Evolutionary conservation across 2,888 invertebrate genomes (phyloP), one percentile per base, ranked within the genome.

Genomic region (Coelopa pilipes): DNA sequence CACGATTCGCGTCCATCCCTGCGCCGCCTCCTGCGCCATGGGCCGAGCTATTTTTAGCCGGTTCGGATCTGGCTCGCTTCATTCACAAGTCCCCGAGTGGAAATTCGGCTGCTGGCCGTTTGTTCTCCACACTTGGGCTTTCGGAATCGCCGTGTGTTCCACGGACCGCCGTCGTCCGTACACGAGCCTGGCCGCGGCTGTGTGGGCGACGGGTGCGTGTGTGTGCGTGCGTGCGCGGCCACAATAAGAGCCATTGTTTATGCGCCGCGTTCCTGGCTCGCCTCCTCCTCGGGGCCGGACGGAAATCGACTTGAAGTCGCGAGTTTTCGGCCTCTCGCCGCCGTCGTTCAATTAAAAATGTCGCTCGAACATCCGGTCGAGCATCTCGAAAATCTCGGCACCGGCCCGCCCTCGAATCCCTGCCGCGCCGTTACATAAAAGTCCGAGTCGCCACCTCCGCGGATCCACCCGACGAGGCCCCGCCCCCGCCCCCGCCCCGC

Each of bases 361-460:
- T 85, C 86, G 83, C 85, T 80, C 79, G 79, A 80, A 81, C 80
- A 83, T 85, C 85, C 86, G 86, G 82, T 80, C 77, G 73, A 59
- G 19, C 47, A 72, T 24, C 59, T 60, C 19, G 34, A 57, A 63
- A 34, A 57, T 74, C 47, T 74, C 59, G 49, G 55, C 45, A 1
- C 45, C 0, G 55, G 24, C 17, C 46, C 19, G 17, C 57, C 19
- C 57, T 59, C 24, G 19, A 13, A 11, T 59, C 24, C n/a, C 24
- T 59, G 57, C 57, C 57, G 19, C 24, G 21, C 4, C 10, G 24
- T 21, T 59, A 59, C 24, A 21, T 59, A 59, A 59, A 59, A 17
- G 19, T 10, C 13, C 24, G 19, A 59, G 19, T 17, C 24, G 17
- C 57, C 19, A 34, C 34, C 4, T 34, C 34, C 34, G 34, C 2